These are phyloP conservation scores for Ceyx erithaca DNA, from an alignment of 2,797 vertebrate genomes.

Conservation along the genomic window DNA sequence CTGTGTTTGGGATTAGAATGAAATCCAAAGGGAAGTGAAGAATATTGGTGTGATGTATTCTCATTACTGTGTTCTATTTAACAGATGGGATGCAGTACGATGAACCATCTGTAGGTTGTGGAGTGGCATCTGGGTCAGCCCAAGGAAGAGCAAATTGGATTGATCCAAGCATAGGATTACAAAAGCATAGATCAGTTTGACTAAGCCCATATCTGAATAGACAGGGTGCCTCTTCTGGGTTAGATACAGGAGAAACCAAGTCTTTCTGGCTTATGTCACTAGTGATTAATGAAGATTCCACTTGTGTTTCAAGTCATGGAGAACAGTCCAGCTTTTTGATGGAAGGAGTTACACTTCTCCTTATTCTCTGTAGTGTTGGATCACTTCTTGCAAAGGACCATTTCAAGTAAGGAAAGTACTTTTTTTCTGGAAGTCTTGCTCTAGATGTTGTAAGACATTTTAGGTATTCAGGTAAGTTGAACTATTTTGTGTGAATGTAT, in stretches of 20 bases:
- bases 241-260: background rate
- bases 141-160: conserved; percentile 41
- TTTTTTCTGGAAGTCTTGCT: background rate
- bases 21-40: conserved; percentile 49
- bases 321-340: background rate
- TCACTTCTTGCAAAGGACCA: background rate
- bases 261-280: background rate
- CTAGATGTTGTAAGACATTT: background rate
- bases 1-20: conserved; percentile 39
- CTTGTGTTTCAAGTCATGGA: background rate
- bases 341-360: background rate
- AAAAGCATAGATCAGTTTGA: conserved; percentile 20
- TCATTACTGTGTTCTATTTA: conserved; percentile 63
- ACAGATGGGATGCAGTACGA: conserved; percentile 62
- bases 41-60: conserved; percentile 54
- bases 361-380: background rate
- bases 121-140: conserved; percentile 58
- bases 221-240: background rate
- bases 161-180: background rate
- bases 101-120: conserved; percentile 70
- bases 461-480: background rate
- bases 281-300: background rate
- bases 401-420: background rate
- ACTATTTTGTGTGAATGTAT: background rate
- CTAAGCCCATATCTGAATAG: background rate